Percentiles rank a stretch among this genome's conserved stretches.
Conservation (phyloP, 2,888 invertebrate species). For the Philereme transversata region DNA sequence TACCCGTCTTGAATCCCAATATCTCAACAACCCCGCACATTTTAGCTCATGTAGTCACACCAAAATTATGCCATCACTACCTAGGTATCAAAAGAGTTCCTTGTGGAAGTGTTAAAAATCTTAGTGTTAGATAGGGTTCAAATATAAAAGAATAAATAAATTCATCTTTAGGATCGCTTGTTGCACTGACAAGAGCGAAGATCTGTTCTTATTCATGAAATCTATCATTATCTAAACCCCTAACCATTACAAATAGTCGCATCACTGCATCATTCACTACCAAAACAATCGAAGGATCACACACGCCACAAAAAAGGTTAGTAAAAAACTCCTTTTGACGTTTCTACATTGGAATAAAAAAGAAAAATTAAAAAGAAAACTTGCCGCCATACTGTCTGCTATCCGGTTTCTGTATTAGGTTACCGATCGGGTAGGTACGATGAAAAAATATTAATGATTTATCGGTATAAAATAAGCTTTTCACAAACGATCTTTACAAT, state of each 20-base stretch:
- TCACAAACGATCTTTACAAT: too few species aligned
- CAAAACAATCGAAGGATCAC: slow-evolving; percentile 54
- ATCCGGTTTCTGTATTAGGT: slow-evolving; percentile 81
- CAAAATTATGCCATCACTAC: too few species aligned
- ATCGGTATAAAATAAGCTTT: slow-evolving; percentile 26
- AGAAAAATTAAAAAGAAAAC: slow-evolving; percentile 70
- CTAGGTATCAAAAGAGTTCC: too few species aligned
- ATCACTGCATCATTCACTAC: slow-evolving; percentile 29
- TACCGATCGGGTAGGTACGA: slow-evolving; percentile 47
- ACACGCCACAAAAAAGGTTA: slow-evolving; percentile 67
- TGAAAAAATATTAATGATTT: slow-evolving; percentile 35
- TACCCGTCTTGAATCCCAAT: too few species aligned
- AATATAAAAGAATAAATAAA: too few species aligned
- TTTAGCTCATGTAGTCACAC: too few species aligned
- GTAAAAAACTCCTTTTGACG: slow-evolving; percentile 70
- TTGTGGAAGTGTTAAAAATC: too few species aligned
- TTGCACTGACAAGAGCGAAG: too few species aligned
- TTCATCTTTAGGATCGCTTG: too few species aligned
- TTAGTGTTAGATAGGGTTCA: too few species aligned
- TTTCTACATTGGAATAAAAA: slow-evolving; percentile 63
- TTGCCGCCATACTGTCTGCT: slow-evolving; percentile 83
- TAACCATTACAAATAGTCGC: slow-evolving; percentile 26
- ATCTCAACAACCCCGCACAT: too few species aligned
- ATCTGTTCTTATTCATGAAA: too few species aligned
- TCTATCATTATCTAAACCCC: slow-evolving; percentile 17